Evolutionary conservation across 1,140 invertebrate species (phyloP), one percentile per base, ranked within the genome.

Genomic region (Ostrea edulis): DNA sequence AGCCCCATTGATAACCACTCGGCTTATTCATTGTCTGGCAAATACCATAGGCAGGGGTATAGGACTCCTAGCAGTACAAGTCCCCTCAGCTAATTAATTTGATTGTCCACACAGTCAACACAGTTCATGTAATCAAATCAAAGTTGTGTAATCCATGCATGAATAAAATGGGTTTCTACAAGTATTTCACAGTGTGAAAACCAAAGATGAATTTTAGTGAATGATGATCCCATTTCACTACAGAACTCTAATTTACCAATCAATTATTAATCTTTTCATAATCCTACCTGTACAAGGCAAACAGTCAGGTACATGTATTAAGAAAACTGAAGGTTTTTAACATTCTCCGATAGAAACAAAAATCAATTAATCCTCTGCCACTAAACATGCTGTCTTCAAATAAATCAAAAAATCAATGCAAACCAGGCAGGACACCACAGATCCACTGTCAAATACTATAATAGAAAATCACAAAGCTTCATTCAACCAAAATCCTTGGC

Each of bases 331-430:
- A 77, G 29, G 68, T 77, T 29, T 77, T 25, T 29, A 77, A 77
- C 22, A 12, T 17, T 25, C 68, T 77, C 29, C 25, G 29, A 12
- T 29, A 35, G 29, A 77, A 77, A 77, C 22, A 77, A 77, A 62
- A 29, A 77, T 77, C 68, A 77, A 77, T 77, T 77, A 77, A 77
- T 77, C 68, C 68, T 29, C 22, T 35, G 12, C 68, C 68, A 29
- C 12, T 12, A 35, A 35, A 14, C 12, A 29, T 77, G 14, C 9
- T 29, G 68, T 29, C 68, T 77, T 77, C 20, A 25, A 14, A 25
- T 11, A 77, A 29, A 29, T 29, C 9, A 77, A 77, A 62, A 77
- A 77, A 77, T 77, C 68, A 77, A 77, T 77, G 68, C 68, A 77
- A 25, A 35, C 68, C 12, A 35, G 68, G 22, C 8, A 29, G 68